Evolutionary conservation across 2,797 vertebrate genomes (phyloP).

Genomic region (Enteromius argenteus): DNA sequence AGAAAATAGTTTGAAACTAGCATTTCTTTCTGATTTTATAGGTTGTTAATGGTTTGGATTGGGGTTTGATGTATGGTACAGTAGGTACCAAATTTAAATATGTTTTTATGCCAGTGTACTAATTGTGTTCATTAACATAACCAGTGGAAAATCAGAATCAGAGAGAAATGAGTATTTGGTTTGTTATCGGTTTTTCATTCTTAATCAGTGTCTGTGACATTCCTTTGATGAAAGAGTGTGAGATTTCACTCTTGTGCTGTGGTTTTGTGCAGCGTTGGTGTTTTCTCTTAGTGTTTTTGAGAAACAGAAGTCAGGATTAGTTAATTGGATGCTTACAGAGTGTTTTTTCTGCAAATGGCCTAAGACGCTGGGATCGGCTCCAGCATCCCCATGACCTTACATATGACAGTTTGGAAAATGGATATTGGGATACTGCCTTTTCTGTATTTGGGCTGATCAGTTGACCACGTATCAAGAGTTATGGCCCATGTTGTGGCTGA

Average conservation of each 20-base stretch:
- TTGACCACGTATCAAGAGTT: conserved; percentile 49
- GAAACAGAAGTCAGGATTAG: no score
- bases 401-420: not conserved
- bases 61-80: not conserved
- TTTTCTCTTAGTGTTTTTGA: not conserved
- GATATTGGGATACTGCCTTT: not conserved
- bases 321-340: not conserved
- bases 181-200: not conserved
- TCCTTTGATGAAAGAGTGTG: not conserved
- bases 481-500: conserved; percentile 19
- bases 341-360: not conserved
- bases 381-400: not conserved
- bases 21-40: not conserved
- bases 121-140: not conserved
- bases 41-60: not conserved
- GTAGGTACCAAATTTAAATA: not conserved
- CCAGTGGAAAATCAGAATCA: not conserved
- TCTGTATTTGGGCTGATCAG: conserved; percentile 53
- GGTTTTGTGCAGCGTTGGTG: not conserved
- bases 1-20: not conserved
- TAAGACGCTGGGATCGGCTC: not conserved
- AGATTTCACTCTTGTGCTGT: not conserved
- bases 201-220: not conserved
- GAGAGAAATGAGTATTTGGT: not conserved
- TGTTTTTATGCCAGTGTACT: not conserved